Percentiles rank a stretch among this genome's conserved stretches.
These are phyloP conservation scores for Megaceryle torquata DNA, from an alignment of 2,113 vertebrate species.

Conservation along the genomic window DNA sequence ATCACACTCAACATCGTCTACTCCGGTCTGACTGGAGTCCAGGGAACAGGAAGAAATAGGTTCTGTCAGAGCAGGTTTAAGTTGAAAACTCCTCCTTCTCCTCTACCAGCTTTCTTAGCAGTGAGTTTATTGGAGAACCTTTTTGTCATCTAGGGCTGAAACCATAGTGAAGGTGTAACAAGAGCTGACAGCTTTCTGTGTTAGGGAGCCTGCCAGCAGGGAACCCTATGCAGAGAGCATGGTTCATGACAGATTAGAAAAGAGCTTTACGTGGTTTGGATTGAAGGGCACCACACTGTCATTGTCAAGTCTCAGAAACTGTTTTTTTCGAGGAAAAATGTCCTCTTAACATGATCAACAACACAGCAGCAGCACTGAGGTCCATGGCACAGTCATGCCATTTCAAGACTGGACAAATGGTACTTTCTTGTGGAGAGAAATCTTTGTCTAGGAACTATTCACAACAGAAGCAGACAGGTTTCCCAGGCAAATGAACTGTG, in stretches of 20 bases:
- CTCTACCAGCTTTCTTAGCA: neutral
- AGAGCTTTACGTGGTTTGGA: neutral
- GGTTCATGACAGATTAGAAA: neutral
- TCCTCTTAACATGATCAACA: neutral
- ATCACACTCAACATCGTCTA: fast-evolving
- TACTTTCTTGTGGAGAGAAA: neutral
- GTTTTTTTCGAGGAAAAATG: neutral
- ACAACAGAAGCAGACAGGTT: neutral
- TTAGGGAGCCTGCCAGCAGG: neutral
- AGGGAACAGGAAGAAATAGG: neutral
- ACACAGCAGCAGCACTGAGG: neutral
- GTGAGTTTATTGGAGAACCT: neutral
- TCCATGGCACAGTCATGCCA: neutral
- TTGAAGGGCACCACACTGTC: neutral
- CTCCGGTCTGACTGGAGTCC: neutral
- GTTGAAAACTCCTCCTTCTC: neutral
- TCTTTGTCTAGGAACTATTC: neutral
- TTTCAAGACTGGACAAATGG: neutral
- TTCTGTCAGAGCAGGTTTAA: neutral
- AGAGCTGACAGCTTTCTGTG: neutral
- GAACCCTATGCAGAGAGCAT: neutral
- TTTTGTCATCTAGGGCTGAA: neutral
- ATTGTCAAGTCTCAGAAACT: neutral
- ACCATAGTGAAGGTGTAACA: neutral
- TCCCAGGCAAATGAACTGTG: neutral